Evolutionary conservation across 2,797 vertebrate genomes (phyloP), one percentile per base, ranked within the genome.

Genomic region (Enteromius treurensis): DNA sequence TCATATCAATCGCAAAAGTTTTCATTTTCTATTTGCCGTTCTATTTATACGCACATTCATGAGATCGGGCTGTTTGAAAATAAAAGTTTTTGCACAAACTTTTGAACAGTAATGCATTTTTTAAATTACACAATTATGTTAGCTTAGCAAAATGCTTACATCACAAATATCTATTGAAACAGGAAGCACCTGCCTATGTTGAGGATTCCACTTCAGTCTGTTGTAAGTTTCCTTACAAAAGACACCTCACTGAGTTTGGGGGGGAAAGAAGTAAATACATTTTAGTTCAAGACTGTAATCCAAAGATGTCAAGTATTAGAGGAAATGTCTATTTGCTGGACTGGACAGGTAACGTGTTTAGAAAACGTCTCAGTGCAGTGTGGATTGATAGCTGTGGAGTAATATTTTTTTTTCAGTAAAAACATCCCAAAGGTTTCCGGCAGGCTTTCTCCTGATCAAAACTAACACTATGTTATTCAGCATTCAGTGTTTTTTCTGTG

Each of bases 371-470:
- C 80, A 77, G 86, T 83, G 73, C 79, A 82, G 83, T 85, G 83
- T 29, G 37, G 84, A 86, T 84, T 86, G 87, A 89, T 87, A 86
- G 84, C 86, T 86, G 49, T 84, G 89, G 87, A 91, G 91, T 91
- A 89, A 88, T n/a, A n/a, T n/a, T 89, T 89, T 86, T 89, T 86
- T 64, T 75, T 82, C 17, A 40, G 37, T 53, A 82, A 82, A 80
- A 84, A 89, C 90, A 89, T 87, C 87, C 64, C 69, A 62, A 70
- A 42, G 47, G 85, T 88, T 93, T 88, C 87, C 81, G 76, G 65
- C 83, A 83, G 47, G 45, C 82, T 84, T 64, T 85, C 40, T 49
- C 69, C 60, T 85, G 86, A 92, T 91, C 85, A 92, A 89, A 92
- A 65, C 71, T 64, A 81, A 87, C 88, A 78, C 77, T 49, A 37